phyloP scores from a whole-genome alignment of 2,113 vertebrate species.

The Zingel zingel region DNA sequence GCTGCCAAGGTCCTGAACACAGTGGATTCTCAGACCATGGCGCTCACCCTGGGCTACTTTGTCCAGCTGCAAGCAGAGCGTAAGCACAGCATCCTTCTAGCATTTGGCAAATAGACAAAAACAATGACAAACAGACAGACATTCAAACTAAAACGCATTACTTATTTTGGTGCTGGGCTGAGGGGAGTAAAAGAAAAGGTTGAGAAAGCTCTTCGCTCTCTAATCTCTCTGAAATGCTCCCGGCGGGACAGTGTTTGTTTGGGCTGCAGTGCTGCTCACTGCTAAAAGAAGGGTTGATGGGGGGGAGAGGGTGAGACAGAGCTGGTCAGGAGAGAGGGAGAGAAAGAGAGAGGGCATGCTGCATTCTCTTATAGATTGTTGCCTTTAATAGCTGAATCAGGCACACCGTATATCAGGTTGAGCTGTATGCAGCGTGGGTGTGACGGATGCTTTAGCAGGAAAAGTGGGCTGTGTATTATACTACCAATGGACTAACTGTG shows the following conservation, averaged over 20 bases:
- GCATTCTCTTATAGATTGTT: constrained; percentile 51
- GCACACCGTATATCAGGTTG: constrained; percentile 27
- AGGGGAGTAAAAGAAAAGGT: constrained; percentile 36
- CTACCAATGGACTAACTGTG: constrained; percentile 16
- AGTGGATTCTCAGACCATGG: constrained; percentile 97
- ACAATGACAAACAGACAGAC: constrained; percentile 23
- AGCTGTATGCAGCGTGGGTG: constrained; percentile 27
- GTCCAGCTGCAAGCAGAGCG: constrained; percentile 97
- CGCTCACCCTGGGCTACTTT: constrained; percentile 95
- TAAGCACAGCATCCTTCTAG: constrained; percentile 80
- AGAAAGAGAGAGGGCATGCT: constrained; percentile 14
- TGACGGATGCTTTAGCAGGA: constrained; percentile 29
- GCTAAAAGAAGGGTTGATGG: constrained; percentile 31
- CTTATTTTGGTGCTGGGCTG: constrained; percentile 23
- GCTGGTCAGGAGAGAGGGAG: neutral
- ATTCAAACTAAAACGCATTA: constrained; percentile 40
- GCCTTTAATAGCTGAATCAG: constrained; percentile 59
- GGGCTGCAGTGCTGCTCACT: constrained; percentile 54
- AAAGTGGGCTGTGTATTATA: constrained; percentile 13
- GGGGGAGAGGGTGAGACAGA: neutral
- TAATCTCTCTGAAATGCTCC: constrained; percentile 63
- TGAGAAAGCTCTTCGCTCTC: constrained; percentile 52
- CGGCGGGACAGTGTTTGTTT: constrained; percentile 62
- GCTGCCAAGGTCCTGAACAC: constrained; percentile 97
- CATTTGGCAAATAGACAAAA: constrained; percentile 34